Evolutionary conservation across 1,140 invertebrate genomes (phyloP).

Genomic region (Anastatus disparis): DNA sequence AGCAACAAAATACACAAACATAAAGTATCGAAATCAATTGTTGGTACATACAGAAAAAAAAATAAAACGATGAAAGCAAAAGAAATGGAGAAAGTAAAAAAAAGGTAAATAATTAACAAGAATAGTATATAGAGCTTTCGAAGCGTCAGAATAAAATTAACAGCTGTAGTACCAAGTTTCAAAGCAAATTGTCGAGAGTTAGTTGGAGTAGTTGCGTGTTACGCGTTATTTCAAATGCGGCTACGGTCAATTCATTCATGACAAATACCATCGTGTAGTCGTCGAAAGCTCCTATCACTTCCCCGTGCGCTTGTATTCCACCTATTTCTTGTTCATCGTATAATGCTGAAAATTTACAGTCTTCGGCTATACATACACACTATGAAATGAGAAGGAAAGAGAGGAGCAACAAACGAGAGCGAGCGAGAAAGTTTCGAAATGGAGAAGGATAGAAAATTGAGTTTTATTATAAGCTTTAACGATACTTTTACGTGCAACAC

Average conservation of each 20-base stretch:
- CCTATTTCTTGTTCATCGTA: conserved; percentile 27
- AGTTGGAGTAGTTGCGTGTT: conserved; percentile 6
- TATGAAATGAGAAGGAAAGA: background rate
- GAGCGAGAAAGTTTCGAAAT: background rate
- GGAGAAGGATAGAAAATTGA: background rate
- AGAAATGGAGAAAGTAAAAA: background rate
- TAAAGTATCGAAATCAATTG: too few relatives aligned
- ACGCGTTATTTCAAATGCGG: background rate
- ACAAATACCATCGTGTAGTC: conserved; percentile 8
- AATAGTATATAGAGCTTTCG: too few relatives aligned
- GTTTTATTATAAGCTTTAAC: background rate
- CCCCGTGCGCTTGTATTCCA: conserved; percentile 17
- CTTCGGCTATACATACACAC: background rate
- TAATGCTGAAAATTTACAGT: conserved; percentile 19
- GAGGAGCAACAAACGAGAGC: background rate
- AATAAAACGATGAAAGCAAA: background rate
- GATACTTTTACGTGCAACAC: conserved; percentile 18
- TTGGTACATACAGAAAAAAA: background rate
- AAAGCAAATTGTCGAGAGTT: background rate
- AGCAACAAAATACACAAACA: too few relatives aligned
- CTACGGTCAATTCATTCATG: conserved; percentile 19
- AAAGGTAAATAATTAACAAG: too few relatives aligned
- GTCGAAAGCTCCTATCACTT: conserved; percentile 5
- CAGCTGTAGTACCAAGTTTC: background rate
- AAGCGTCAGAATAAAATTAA: background rate